These are phyloP conservation scores for Nothoprocta pentlandii DNA, from an alignment of 2,113 vertebrate genomes.

Conservation along the genomic window DNA sequence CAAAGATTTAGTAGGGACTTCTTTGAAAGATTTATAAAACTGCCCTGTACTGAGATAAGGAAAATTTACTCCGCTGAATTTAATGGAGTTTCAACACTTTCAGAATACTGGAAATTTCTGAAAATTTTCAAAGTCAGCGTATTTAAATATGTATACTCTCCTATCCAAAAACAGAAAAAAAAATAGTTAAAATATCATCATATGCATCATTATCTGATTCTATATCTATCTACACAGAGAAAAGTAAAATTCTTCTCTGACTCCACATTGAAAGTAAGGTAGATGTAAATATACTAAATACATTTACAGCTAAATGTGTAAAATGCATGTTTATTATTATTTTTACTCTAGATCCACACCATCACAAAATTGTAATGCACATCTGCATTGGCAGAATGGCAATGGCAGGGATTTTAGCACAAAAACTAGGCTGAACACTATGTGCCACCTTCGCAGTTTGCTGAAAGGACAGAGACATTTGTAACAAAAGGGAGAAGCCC, in stretches of 20 bases:
- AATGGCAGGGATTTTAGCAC: neutral
- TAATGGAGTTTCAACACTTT: neutral
- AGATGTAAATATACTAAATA: neutral
- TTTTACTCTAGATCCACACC: neutral
- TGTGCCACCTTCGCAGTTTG: neutral
- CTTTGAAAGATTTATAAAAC: neutral
- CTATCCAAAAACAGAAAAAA: neutral
- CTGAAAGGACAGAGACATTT: neutral
- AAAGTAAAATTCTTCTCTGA: neutral
- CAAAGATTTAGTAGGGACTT: neutral
- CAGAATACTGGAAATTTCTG: neutral
- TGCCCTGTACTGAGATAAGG: neutral
- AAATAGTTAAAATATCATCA: neutral
- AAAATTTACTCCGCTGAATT: neutral
- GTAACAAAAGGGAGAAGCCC: neutral
- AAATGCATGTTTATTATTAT: neutral
- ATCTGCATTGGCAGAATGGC: neutral
- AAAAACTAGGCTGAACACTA: neutral
- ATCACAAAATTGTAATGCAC: neutral
- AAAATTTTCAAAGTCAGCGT: neutral
- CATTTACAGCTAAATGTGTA: neutral
- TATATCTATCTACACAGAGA: neutral
- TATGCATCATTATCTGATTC: neutral
- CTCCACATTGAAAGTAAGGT: neutral
- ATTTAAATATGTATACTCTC: neutral